phyloP scores from a whole-genome alignment of 2,888 invertebrate species.

The Parapristionchus giblindavisi region DNA sequence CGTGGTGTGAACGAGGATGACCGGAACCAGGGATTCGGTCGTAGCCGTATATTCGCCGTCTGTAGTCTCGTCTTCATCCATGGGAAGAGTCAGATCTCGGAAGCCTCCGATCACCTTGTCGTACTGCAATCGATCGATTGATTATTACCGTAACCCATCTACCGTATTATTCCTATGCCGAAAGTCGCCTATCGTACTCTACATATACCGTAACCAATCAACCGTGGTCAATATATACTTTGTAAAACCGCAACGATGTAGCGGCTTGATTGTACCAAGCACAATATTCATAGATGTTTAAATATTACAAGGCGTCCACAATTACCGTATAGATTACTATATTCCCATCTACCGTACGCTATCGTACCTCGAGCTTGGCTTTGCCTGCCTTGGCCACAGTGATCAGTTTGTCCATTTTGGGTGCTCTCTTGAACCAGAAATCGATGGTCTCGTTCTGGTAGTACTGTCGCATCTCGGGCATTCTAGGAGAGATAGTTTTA shows the following conservation, averaged over 20 bases:
- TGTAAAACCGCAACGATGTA: no score
- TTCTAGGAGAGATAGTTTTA: no score
- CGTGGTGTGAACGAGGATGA: slow-evolving; percentile 10
- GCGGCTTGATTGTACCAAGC: no score
- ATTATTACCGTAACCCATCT: not conserved
- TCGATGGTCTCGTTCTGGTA: slow-evolving; percentile 30
- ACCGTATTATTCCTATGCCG: no score
- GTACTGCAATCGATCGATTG: not conserved
- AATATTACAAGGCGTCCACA: no score
- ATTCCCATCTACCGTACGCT: no score
- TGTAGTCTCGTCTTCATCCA: no score
- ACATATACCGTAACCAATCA: no score
- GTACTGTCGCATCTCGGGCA: slow-evolving; percentile 15
- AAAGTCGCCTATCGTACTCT: no score
- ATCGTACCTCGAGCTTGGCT: slow-evolving; percentile 31
- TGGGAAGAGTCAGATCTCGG: slow-evolving; percentile 19
- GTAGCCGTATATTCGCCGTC: not conserved
- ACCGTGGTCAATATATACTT: no score
- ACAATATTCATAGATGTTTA: no score
- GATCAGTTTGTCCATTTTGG: slow-evolving; percentile 33
- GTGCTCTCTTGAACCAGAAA: slow-evolving; percentile 29
- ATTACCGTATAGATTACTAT: no score
- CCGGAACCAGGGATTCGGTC: slow-evolving; percentile 8
- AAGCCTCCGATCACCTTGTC: slow-evolving; percentile 8
- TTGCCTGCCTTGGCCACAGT: slow-evolving; percentile 22